Evolutionary conservation across 2,797 vertebrate species (phyloP), one percentile per base, ranked within the genome.

Genomic region (Melanogrammus aeglefinus): DNA sequence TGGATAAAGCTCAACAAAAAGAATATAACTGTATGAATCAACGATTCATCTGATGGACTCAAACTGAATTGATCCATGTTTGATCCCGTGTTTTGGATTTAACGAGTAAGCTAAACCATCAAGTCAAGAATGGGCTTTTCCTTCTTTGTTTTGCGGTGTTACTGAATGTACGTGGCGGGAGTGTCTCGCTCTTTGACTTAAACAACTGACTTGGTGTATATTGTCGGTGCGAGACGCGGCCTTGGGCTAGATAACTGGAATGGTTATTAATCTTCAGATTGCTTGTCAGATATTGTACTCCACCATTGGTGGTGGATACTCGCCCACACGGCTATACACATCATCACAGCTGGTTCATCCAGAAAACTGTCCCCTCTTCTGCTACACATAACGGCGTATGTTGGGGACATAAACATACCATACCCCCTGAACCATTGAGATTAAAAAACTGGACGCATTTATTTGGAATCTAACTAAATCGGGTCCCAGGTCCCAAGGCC

Each of bases 11-110:
- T 47, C 72, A 27, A 38, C 14, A 84, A 78, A 77, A 16, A 39
- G 51, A 79, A 72, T n/a, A n/a, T n/a, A 76, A 47, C 81, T 73
- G 81, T 75, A 81, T 75, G 77, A 86, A 81, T 76, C 41, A 88
- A 78, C 78, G 44, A 85, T 80, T 86, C 74, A 69, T 57, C 87
- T 82, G 80, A 88, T 88, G 81, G 86, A 90, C 89, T 91, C 90
- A 89, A 70, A 81, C 79, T 4, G 51, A 81, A 80, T 31, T 4
- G 9, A 33, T 57, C 14, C 29, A 33, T 57, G 63, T 38, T 71
- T 82, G 78, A 80, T 79, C 82, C 81, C 83, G 24, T 79, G 76
- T 74, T 81, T 78, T 78, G 82, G 87, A 90, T 87, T 86, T 89
- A 86, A 77, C 72, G 81, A 83, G 29, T 12, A 69, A 92, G 91